Percentiles rank a stretch among this genome's conserved stretches.
These are phyloP conservation scores for Halcyon malimbica DNA, from an alignment of 2,113 vertebrate genomes.

Conservation along the genomic window DNA sequence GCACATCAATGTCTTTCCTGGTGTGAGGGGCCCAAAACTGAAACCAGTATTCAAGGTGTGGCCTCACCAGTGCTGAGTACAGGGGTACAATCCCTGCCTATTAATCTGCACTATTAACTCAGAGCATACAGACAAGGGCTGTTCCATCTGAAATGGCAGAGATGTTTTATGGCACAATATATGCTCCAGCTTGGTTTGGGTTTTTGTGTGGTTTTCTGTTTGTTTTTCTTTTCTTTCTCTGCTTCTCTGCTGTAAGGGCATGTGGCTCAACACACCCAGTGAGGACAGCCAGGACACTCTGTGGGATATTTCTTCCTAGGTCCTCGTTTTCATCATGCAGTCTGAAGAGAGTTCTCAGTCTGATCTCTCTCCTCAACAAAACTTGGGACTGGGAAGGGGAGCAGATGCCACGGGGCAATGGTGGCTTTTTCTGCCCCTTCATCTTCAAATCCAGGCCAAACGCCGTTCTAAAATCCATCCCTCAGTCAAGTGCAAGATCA, in stretches of 20 bases:
- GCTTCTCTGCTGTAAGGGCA: not conserved
- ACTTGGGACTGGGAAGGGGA: rapidly evolving
- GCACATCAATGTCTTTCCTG: not conserved
- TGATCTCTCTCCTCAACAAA: not conserved
- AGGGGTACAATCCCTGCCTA: rapidly evolving
- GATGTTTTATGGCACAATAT: not conserved
- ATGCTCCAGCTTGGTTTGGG: not conserved
- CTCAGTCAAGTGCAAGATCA: not conserved
- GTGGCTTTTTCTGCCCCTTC: not conserved
- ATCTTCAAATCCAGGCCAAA: not conserved
- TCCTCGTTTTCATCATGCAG: not conserved
- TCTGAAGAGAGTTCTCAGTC: not conserved
- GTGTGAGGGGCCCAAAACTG: not conserved
- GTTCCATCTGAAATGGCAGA: not conserved
- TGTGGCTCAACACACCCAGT: rapidly evolving
- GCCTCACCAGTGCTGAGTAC: not conserved
- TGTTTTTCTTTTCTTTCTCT: too few species aligned
- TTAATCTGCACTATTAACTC: not conserved
- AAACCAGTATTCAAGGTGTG: rapidly evolving
- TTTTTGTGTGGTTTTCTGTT: too few species aligned
- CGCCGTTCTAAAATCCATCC: not conserved
- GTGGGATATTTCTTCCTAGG: rapidly evolving
- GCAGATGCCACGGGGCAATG: rapidly evolving
- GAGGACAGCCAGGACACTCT: too few species aligned
- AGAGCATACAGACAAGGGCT: too few species aligned